Base-by-base conservation (phyloP, 2,113 vertebrate genomes). In the Urocynchramus pylzowi region DNA sequence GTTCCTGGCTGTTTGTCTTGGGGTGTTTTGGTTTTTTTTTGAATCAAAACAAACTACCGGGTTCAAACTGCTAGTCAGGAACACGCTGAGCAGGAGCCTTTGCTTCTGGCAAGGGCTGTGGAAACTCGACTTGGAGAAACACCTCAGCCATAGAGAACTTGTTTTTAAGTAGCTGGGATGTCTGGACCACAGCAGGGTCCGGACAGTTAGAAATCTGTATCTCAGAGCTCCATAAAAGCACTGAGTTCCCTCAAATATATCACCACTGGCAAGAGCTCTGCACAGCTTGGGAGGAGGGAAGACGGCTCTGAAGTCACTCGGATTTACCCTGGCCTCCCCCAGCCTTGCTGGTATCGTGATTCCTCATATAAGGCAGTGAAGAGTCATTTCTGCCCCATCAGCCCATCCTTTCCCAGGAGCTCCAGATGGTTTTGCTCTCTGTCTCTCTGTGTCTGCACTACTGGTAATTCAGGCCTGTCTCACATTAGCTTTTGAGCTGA, bases 381-480 rank as follows among this genome's bases (percentile, higher is more conserved):
- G 76, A 96, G 90, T 90, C 73, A 75, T 82, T 96, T 92, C 88
- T 96, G 90, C 90, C 88, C 90, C 61, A 47, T 33, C 93, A 84
- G 61, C 61, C 61, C 61, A 26, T 80, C 91, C 56, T 93, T 88
- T 88, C 92, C 87, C 90, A 95, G 82, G 45, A 80, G 50, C 79
- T 93, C 88, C 95, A 96, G 95, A 92, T 94, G 96, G 95, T 90
- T 94, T 93, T 93, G 92, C 90, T 90, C 91, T 80, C 53, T 90
- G 68, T 50, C 65, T 77, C 60, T 63, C 79, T 69, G 61, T 54
- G 94, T 86, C 90, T 80, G 93, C 92, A 63, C 65, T 83, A 42
- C 91, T 80, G 92, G 93, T 93, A 94, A 94, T 81, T 96, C 93
- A 87, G 93, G 93, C 93, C 85, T 52, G 82, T 80, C 90, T 95